Percentiles rank a stretch among this genome's conserved stretches.
phyloP scores from a whole-genome alignment of 1,140 invertebrate species.

The Drosophila arizonae region DNA sequence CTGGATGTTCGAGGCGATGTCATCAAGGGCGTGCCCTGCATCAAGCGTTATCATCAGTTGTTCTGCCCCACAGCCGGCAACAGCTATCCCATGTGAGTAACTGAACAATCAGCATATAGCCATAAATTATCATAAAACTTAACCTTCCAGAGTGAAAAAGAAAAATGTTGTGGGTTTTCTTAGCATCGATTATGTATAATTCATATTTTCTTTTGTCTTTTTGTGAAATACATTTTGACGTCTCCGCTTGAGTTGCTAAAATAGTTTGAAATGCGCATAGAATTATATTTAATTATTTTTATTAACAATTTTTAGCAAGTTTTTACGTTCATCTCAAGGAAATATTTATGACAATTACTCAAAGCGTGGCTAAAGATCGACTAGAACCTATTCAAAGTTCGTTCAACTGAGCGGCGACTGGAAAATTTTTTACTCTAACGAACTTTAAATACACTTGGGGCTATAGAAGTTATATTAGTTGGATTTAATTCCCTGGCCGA shows the following conservation, averaged over 20 bases:
- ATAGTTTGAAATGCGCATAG: not conserved
- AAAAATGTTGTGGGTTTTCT: not conserved
- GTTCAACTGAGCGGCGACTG: not conserved
- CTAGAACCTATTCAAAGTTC: slow-evolving; percentile 1
- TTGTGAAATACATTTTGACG: not conserved
- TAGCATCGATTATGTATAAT: not conserved
- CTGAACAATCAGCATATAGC: not conserved
- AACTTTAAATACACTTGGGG: too few relatives aligned
- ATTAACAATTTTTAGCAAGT: not conserved
- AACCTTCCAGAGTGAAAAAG: not conserved
- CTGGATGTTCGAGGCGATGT: slow-evolving; percentile 92
- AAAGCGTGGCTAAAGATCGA: not conserved
- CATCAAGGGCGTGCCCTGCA: slow-evolving; percentile 93
- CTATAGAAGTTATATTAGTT: too few relatives aligned
- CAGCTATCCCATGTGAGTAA: slow-evolving; percentile 93
- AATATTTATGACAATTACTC: not conserved
- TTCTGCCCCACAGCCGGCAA: slow-evolving; percentile 95
- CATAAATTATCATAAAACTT: not conserved
- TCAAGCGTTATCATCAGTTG: slow-evolving; percentile 93
- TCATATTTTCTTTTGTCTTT: not conserved
- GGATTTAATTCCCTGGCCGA: not conserved
- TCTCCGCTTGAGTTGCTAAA: not conserved
- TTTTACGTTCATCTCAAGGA: not conserved
- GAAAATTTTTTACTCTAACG: too few relatives aligned
- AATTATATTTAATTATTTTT: not conserved